Base-by-base conservation (phyloP, 1,140 invertebrate species). In the Drosophila takahashii region DNA sequence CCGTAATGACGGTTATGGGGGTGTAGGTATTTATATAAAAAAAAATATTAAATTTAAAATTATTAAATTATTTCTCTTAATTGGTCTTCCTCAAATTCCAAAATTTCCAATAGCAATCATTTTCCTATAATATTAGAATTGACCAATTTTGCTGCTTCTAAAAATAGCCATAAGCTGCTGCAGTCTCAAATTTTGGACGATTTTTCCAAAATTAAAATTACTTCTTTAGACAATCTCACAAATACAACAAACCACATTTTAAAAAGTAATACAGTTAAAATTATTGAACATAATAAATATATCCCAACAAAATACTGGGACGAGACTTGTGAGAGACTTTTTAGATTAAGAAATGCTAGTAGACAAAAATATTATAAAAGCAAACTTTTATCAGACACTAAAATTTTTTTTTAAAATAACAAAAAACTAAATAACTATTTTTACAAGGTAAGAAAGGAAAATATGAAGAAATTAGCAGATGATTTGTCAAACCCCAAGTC, bases 321-420 rank as follows among this genome's bases (percentile, higher is more conserved):
- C n/a, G 51, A 37, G 11, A 4, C 22, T 7, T 22, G 36, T 26
- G 18, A 53, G 15, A 53, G n/a, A 39, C 22, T 53, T 26, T 53
- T 41, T 39, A 39, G 51, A 39, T 10, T 53, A 39, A 53, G 36
- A 15, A 53, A 22, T 53, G 51, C 51, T 9, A 41, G 11, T 11
- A 8, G 36, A 39, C 51, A 53, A 53, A 22, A 51, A 51, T 51
- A 51, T 53, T 53, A 18, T 15, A 39, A 39, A 26, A 27, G 18
- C 13, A 37, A 53, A 13, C 15, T 51, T 4, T 39, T 39, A 16
- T 37, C 36, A n/a, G 18, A 53, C 16, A 16, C 36, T n/a, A 18
- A 39, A 39, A 15, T 39, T 39, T 39, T 39, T 7, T 15, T n/a
- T 34, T 29, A 51, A 51, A 32, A 51, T 15, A 18, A 34, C 29